phyloP scores from a whole-genome alignment of 2,113 vertebrate species.

The Petaurus breviceps region DNA sequence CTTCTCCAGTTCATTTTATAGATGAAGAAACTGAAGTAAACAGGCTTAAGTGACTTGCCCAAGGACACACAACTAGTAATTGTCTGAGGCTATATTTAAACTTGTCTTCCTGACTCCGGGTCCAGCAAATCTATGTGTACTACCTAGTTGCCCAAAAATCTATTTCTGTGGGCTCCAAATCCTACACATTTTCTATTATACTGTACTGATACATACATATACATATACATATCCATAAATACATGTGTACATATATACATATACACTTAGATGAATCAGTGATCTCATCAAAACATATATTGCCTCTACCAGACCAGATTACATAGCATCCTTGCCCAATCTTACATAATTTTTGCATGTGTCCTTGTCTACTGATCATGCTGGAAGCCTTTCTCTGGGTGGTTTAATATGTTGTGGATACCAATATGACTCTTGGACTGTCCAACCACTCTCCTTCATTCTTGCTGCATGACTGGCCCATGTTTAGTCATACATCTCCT shows the following conservation, averaged over 20 bases:
- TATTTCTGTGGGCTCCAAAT: background rate
- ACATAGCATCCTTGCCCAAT: background rate
- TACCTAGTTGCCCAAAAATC: background rate
- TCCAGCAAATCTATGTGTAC: background rate
- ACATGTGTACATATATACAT: background rate
- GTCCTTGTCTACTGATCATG: background rate
- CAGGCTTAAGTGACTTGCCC: background rate
- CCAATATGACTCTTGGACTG: background rate
- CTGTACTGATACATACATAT: background rate
- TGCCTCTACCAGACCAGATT: background rate
- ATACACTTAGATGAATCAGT: background rate
- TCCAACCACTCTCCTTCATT: background rate
- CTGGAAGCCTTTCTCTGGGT: background rate
- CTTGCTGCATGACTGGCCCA: background rate
- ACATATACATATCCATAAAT: background rate
- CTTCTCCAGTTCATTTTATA: background rate
- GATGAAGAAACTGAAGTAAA: background rate
- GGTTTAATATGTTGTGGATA: background rate
- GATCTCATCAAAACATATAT: background rate
- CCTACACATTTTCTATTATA: background rate
- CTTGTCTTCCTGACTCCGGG: background rate
- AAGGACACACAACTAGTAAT: background rate
- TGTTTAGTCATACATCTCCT: background rate
- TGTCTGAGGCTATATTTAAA: background rate
- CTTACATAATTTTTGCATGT: background rate